phyloP scores from a whole-genome alignment of 64 coral and sea anemone species.

The Pocillopora damicornis region DNA sequence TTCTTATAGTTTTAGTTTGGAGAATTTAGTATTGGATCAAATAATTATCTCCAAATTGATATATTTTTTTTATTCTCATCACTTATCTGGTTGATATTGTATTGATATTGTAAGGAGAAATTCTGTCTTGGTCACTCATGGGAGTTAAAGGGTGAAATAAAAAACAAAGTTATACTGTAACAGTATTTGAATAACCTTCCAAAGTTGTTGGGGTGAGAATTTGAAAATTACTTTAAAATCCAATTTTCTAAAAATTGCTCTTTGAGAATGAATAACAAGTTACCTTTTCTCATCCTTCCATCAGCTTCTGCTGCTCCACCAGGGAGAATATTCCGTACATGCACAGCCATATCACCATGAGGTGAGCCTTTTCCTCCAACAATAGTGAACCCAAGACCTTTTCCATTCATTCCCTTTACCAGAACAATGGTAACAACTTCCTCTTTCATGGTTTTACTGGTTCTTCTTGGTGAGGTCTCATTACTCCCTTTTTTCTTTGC shows the following conservation, averaged over 20 bases:
- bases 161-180: too few species aligned
- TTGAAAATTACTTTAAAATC: background rate
- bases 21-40: too few species aligned
- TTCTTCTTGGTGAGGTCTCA: background rate
- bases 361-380: slow-evolving; percentile 85
- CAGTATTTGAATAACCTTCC: too few species aligned
- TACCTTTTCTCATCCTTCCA: slow-evolving; percentile 80
- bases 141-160: too few species aligned
- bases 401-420: slow-evolving; percentile 82
- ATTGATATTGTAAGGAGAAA: too few species aligned
- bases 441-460: slow-evolving; percentile 16
- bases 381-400: slow-evolving; percentile 95
- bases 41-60: too few species aligned
- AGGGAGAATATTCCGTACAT: slow-evolving; percentile 75
- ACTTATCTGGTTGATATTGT: too few species aligned
- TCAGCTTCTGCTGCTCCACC: slow-evolving; percentile 84
- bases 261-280: background rate
- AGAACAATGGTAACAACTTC: slow-evolving; percentile 78
- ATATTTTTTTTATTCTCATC: too few species aligned
- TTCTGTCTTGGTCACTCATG: too few species aligned
- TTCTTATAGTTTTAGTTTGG: too few species aligned
- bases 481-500: slow-evolving; percentile 38
- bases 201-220: too few species aligned
- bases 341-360: slow-evolving; percentile 79
- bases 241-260: background rate